Evolutionary conservation across 2,888 invertebrate species (phyloP), one percentile per base, ranked within the genome.

Genomic region (Dryobotodes eremita): DNA sequence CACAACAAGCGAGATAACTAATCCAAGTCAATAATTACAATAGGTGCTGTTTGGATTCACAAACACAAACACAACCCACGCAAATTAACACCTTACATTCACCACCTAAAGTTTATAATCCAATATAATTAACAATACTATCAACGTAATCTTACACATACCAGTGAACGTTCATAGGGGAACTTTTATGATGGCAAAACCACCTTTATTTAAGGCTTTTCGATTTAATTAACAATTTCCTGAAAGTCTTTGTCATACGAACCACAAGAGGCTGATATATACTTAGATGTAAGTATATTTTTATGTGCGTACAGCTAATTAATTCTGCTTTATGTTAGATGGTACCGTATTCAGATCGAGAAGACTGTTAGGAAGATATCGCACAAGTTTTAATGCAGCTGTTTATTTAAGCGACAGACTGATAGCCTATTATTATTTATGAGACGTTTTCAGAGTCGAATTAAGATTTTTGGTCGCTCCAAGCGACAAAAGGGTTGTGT

Each of bases 211-310:
- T 91, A 92, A 90, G 90, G 90, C 91, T 90, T 88, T 91, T 91
- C 91, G 91, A 93, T 93, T 95, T 95, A 95, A 94, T 95, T 94
- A 94, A 93, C 91, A 92, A 93, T 94, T 92, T 92, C 91, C 92
- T 91, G 87, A 89, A 92, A 91, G 90, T 91, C 91, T 90, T 91
- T 92, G 90, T 92, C 90, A 90, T 90, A 89, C 87, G 89, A 87
- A 90, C 85, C 85, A 88, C 85, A 87, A 88, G 88, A 91, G 84
- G 83, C 90, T 85, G 71, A 81, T 74, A 79, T 77, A 79, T 82
- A 86, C 84, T 86, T 85, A 80, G 89, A 86, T 81, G 86, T 89
- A 84, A 84, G 77, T 89, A 83, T 83, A 89, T 80, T 86, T 80
- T 82, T 79, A 83, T 79, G 55, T 62, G 61, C 65, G 50, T 73